phyloP scores from a whole-genome alignment of 2,113 vertebrate species.

The Collichthys lucidus region DNA sequence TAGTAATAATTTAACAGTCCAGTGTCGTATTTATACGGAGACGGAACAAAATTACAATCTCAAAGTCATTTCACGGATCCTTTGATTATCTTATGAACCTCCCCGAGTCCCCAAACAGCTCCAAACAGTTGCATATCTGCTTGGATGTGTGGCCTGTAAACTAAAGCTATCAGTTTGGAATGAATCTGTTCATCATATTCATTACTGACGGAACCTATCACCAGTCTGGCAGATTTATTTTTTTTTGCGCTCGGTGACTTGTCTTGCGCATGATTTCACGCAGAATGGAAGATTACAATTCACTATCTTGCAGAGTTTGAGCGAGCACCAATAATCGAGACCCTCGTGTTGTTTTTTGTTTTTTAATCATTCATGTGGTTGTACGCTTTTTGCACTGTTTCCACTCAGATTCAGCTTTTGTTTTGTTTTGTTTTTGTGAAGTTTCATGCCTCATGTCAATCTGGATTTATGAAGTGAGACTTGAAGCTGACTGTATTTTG shows the following conservation, averaged over 20 bases:
- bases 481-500: neutral
- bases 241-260: neutral
- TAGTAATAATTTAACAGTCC: no score
- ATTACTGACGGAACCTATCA: conserved; percentile 9
- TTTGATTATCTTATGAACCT: neutral
- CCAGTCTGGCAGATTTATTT: neutral
- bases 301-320: conserved; percentile 1
- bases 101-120: neutral
- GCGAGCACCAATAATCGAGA: neutral
- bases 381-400: neutral
- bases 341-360: neutral
- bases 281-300: neutral
- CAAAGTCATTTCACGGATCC: neutral
- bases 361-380: conserved; percentile 4
- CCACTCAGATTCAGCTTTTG: neutral
- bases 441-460: conserved; percentile 16
- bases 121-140: neutral
- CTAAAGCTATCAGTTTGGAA: conserved; percentile 17
- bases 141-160: neutral
- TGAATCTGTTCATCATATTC: neutral
- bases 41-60: neutral
- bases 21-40: neutral
- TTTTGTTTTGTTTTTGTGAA: neutral
- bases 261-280: conserved; percentile 28
- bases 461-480: neutral